These are phyloP conservation scores for Blastobasis adustella DNA, from an alignment of 2,888 invertebrate species.

Conservation along the genomic window DNA sequence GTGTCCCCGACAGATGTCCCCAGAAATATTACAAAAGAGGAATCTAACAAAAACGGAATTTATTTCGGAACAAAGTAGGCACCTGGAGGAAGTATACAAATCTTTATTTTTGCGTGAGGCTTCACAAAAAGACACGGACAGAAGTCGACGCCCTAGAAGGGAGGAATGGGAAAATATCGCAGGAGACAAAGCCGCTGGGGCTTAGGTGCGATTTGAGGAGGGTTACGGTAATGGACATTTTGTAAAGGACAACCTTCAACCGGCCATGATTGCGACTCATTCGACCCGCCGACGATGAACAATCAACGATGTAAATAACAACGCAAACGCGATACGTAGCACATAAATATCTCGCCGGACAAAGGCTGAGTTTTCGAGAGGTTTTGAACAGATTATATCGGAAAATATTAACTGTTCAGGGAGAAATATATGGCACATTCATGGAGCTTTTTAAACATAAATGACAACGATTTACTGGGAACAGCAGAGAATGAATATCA, in stretches of 20 bases:
- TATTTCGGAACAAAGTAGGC: slow-evolving; percentile 1
- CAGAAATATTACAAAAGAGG: too few relatives aligned
- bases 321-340: slow-evolving; percentile 2
- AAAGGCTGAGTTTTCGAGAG: neutral
- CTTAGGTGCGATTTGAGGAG: slow-evolving; percentile 47
- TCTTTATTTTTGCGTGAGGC: slow-evolving; percentile 11
- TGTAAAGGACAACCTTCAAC: slow-evolving; percentile 36
- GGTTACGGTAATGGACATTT: slow-evolving; percentile 49
- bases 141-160: slow-evolving; percentile 18
- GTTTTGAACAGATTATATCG: too few relatives aligned
- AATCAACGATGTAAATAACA: slow-evolving; percentile 20
- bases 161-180: slow-evolving; percentile 21
- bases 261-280: slow-evolving; percentile 34
- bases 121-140: slow-evolving; percentile 17
- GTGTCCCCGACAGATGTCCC: too few relatives aligned
- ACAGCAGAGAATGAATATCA: too few relatives aligned
- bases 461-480: too few relatives aligned
- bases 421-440: too few relatives aligned
- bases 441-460: too few relatives aligned
- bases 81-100: slow-evolving; percentile 3
- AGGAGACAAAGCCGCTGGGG: slow-evolving; percentile 32
- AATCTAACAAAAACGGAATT: neutral
- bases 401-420: too few relatives aligned
- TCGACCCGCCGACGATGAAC: slow-evolving; percentile 24
- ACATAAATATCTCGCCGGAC: neutral